Evolutionary conservation across 2,797 vertebrate genomes (phyloP).

Genomic region (Falco columbarius): DNA sequence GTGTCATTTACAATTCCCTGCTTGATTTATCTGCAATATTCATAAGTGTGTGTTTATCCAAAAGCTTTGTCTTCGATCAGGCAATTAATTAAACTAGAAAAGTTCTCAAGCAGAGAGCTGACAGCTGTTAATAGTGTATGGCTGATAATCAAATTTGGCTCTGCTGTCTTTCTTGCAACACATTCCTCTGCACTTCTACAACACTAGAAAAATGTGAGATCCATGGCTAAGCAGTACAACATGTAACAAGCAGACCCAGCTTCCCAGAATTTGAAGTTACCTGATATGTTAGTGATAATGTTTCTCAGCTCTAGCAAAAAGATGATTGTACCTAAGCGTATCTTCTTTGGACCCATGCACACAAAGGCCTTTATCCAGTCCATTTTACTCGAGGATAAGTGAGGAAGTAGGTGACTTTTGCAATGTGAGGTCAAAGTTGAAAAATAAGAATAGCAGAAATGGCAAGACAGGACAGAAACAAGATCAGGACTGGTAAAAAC

Average conservation of each 20-base stretch:
- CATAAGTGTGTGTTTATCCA: slow-evolving; percentile 21
- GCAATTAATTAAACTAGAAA: slow-evolving; percentile 50
- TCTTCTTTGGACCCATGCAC: background rate
- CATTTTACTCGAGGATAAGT: background rate
- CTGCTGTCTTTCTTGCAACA: background rate
- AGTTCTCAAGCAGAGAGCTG: slow-evolving; percentile 11
- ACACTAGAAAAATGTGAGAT: background rate
- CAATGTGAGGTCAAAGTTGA: background rate
- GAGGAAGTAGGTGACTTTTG: background rate
- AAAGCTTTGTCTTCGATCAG: slow-evolving; percentile 46
- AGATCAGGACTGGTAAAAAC: background rate
- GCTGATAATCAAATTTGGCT: slow-evolving; percentile 1
- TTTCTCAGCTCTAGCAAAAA: background rate
- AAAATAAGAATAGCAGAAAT: background rate
- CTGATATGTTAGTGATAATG: background rate
- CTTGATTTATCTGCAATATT: slow-evolving; percentile 13
- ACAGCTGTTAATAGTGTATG: background rate
- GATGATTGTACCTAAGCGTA: background rate
- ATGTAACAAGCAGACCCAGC: background rate
- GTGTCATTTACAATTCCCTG: background rate
- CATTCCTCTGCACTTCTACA: background rate
- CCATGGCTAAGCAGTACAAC: background rate
- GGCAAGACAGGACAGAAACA: background rate
- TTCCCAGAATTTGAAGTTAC: background rate
- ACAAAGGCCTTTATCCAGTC: background rate